Evolutionary conservation across 1,140 invertebrate genomes (phyloP), one percentile per base, ranked within the genome.

Genomic region (Halesus radiatus): DNA sequence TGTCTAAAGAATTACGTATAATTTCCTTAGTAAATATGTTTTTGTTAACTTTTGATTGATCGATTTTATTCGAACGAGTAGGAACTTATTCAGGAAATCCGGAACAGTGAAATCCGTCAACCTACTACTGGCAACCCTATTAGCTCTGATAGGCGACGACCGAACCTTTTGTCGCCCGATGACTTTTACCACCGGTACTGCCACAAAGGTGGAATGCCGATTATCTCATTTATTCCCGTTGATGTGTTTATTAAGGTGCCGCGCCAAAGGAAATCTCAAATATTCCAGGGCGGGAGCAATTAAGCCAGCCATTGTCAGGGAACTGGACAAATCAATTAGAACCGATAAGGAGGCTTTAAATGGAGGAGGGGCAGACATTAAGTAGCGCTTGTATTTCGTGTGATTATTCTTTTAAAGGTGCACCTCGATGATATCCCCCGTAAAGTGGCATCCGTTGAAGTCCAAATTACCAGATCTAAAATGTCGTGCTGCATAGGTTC

Each of bases 231-330:
- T 64, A 62, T 79, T 32, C 26, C 22, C 7, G 56, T 72, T 79
- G 72, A 79, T 58, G 77, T 79, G 66, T 79, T 79, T 68, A 79
- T 79, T 79, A 56, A 16, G 68, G 29, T 45, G n/a, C 32, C 68
- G 10, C 7, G 45, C 68, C 45, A 52, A 18, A 45, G 7, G 10
- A 58, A 75, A 75, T 56, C 53, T 58, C 22, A 75, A 75, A 58
- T 75, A 75, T 75, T 73, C 58, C 26, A 26, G 72, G 22, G 22
- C 50, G 18, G 8, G 13, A 72, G 68, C 20, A 75, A 37, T 75
- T 58, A 58, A 75, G 16, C 3, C 52, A 6, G 26, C 3, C 18
- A 32, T 29, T 58, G 53, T 75, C 26, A n/a, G 18, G 53, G 70
- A 13, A 56, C n/a, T 58, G 53, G 22, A 58, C 72, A 75, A 75